Evolutionary conservation across 2,113 vertebrate genomes (phyloP).

Genomic region (Laticauda laticaudata): DNA sequence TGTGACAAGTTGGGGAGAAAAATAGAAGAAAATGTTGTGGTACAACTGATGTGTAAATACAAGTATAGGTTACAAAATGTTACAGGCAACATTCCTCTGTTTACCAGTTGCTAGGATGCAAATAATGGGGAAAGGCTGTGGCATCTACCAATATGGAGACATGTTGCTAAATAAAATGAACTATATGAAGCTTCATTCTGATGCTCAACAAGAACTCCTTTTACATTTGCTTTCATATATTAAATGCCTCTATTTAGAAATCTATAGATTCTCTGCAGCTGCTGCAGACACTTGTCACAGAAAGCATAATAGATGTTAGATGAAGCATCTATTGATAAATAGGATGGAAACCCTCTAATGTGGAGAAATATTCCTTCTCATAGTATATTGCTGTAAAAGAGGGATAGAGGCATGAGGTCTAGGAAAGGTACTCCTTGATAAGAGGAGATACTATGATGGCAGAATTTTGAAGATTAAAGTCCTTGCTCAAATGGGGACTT

Average conservation of each 20-base stretch:
- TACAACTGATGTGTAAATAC: neutral
- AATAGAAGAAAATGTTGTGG: neutral
- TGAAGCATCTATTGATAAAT: neutral
- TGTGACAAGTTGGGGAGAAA: neutral
- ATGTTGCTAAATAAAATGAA: neutral
- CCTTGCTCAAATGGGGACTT: neutral
- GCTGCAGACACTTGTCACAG: neutral
- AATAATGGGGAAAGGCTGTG: no score
- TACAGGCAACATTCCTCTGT: neutral
- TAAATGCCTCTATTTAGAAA: neutral
- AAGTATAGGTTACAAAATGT: neutral
- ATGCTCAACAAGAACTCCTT: neutral
- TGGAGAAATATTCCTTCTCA: neutral
- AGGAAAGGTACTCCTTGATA: neutral
- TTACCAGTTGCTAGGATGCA: no score
- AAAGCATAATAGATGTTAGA: neutral
- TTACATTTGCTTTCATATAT: neutral
- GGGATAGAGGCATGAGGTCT: no score
- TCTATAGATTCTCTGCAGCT: neutral
- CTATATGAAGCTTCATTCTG: neutral
- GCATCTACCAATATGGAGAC: neutral
- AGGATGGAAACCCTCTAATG: no score
- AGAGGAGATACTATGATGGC: neutral
- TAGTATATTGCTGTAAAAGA: neutral
- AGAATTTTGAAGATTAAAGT: neutral